phyloP scores from a whole-genome alignment of 2,888 invertebrate genomes.

The Tetrapedia diversipes region DNA sequence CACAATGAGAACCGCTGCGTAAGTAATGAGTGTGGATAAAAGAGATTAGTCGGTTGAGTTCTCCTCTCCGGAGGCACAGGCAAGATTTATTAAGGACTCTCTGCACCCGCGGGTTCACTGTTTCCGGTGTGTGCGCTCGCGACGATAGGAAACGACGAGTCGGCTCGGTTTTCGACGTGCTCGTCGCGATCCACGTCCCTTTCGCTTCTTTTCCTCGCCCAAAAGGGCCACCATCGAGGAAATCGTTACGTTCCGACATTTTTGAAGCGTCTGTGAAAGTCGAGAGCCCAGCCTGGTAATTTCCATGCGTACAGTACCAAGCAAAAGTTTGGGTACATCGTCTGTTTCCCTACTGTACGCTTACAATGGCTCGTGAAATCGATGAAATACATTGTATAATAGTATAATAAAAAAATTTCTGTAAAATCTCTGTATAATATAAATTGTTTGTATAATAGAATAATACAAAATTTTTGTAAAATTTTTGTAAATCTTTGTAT shows the following conservation, averaged over 20 bases:
- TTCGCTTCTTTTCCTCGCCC: conserved; percentile 36
- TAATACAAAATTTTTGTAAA: too few relatives aligned
- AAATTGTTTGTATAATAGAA: too few relatives aligned
- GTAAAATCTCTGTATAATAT: too few relatives aligned
- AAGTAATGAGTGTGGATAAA: conserved; percentile 78
- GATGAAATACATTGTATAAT: too few relatives aligned
- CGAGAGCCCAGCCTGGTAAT: conserved; percentile 61
- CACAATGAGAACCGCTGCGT: conserved; percentile 73
- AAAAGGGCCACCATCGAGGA: conserved; percentile 46
- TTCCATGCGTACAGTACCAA: too few relatives aligned
- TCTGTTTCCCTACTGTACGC: too few relatives aligned
- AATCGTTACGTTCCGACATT: conserved; percentile 65
- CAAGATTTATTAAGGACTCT: conserved; percentile 77
- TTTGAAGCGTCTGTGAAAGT: conserved; percentile 61
- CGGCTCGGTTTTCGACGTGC: conserved; percentile 25
- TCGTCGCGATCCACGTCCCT: conserved; percentile 20
- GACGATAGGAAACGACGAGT: conserved; percentile 50
- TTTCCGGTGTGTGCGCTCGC: conserved; percentile 41
- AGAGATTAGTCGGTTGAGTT: conserved; percentile 77
- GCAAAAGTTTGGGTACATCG: too few relatives aligned
- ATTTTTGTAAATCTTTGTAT: too few relatives aligned
- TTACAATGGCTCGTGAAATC: too few relatives aligned
- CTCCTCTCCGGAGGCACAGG: conserved; percentile 69
- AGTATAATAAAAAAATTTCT: too few relatives aligned
- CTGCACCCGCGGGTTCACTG: conserved; percentile 46